A percentile compares a stretch with the other conserved stretches of the same genome.
phyloP scores from a whole-genome alignment of 2,113 vertebrate species.

The Anhinga rufa region DNA sequence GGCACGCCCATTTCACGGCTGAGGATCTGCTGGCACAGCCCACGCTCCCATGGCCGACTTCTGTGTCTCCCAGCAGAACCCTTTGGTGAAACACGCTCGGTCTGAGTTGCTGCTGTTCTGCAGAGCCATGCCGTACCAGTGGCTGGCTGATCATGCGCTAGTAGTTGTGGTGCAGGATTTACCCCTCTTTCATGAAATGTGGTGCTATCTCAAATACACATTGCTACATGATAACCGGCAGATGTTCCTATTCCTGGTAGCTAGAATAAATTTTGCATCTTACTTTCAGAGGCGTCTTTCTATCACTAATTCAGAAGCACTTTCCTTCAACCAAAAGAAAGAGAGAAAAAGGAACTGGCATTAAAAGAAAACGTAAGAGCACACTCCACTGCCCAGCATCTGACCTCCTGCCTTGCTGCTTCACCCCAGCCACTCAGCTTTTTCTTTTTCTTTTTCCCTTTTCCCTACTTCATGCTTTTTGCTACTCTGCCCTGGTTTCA shows the following conservation, averaged over 20 bases:
- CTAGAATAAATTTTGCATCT: slow-evolving; percentile 44
- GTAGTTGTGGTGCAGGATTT: neutral
- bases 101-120: neutral
- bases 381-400: slow-evolving; percentile 31
- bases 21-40: neutral
- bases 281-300: slow-evolving; percentile 90
- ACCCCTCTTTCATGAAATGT: neutral
- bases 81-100: neutral
- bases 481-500: neutral
- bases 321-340: slow-evolving; percentile 94
- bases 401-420: slow-evolving; percentile 47
- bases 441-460: neutral
- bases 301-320: slow-evolving; percentile 95
- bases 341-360: slow-evolving; percentile 84
- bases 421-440: slow-evolving; percentile 2
- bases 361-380: slow-evolving; percentile 92
- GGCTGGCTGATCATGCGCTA: neutral
- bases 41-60: neutral
- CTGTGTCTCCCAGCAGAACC: neutral
- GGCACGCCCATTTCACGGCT: accelerated
- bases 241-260: neutral
- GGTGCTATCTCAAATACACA: neutral
- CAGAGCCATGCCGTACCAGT: neutral
- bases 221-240: neutral
- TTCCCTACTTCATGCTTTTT: neutral